Percentiles rank a stretch among this genome's conserved stretches.
Evolutionary conservation across 2,888 invertebrate genomes (phyloP).

Genomic region (Patella depressa): DNA sequence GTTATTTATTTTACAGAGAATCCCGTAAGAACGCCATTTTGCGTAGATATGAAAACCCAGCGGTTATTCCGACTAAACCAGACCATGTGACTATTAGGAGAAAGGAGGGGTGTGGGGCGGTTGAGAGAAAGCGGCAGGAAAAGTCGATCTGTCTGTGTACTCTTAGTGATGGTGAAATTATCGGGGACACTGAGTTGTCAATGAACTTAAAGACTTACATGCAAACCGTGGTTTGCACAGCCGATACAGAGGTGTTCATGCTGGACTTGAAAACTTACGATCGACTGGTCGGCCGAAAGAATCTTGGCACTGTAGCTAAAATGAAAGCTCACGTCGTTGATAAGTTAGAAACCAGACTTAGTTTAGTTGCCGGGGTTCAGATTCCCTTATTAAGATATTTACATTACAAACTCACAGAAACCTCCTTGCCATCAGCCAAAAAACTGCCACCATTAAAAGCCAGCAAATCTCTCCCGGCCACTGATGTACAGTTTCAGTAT

Average conservation of each 20-base stretch:
- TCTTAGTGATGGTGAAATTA: conserved; percentile 60
- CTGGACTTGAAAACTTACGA: conserved; percentile 68
- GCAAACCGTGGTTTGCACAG: conserved; percentile 62
- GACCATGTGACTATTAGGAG: conserved; percentile 56
- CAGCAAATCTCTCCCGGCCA: conserved; percentile 55
- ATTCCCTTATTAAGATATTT: conserved; percentile 58
- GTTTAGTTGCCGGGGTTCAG: conserved; percentile 52
- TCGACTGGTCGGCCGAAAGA: conserved; percentile 58
- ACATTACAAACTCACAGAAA: conserved; percentile 56
- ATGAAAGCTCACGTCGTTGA: conserved; percentile 54
- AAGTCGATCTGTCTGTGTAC: conserved; percentile 56
- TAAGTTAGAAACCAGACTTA: conserved; percentile 55
- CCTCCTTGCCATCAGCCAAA: conserved; percentile 45
- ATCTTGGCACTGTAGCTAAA: conserved; percentile 51
- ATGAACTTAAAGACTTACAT: conserved; percentile 58
- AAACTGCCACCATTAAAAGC: conserved; percentile 51
- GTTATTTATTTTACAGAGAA: conserved; percentile 41
- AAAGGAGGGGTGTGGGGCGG: conserved; percentile 64
- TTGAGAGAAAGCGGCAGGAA: conserved; percentile 56
- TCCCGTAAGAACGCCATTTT: conserved; percentile 51
- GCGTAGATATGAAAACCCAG: conserved; percentile 55
- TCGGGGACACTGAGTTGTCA: conserved; percentile 59
- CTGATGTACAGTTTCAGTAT: conserved; percentile 52
- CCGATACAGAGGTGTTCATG: conserved; percentile 61
- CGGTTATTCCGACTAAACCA: conserved; percentile 52